Evolutionary conservation across 2,888 invertebrate species (phyloP).

Genomic region (Drosophila multiciliata): DNA sequence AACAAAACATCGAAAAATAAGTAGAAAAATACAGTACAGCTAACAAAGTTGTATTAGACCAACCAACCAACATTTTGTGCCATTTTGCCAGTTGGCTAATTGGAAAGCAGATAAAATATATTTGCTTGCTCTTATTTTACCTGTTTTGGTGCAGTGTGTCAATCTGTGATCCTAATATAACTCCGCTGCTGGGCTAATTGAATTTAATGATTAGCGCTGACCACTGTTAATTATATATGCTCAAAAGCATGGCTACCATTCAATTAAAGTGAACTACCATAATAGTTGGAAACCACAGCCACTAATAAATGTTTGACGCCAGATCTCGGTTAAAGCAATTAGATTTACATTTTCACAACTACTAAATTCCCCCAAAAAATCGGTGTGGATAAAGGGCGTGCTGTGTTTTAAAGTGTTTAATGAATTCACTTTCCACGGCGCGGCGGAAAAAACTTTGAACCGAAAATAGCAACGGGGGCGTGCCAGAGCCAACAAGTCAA

Average conservation of each 20-base stretch:
- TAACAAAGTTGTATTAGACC: neutral
- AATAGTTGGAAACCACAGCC: slow-evolving; percentile 28
- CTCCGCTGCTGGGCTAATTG: slow-evolving; percentile 16
- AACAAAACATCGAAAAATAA: slow-evolving; percentile 26
- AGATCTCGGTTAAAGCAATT: slow-evolving; percentile 46
- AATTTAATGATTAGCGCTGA: slow-evolving; percentile 23
- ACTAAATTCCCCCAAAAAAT: slow-evolving; percentile 16
- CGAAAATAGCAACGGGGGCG: slow-evolving; percentile 53
- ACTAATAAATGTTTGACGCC: slow-evolving; percentile 21
- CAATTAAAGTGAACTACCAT: slow-evolving; percentile 32
- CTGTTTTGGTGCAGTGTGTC: neutral
- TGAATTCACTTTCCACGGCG: slow-evolving; percentile 57
- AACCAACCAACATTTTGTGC: neutral
- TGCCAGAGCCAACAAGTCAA: slow-evolving; percentile 64
- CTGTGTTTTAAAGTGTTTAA: slow-evolving; percentile 61
- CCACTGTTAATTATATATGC: slow-evolving; percentile 27
- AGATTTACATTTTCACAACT: slow-evolving; percentile 27
- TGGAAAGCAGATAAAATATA: neutral
- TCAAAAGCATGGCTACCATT: slow-evolving; percentile 7
- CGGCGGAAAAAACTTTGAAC: slow-evolving; percentile 7
- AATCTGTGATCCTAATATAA: neutral
- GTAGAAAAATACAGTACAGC: neutral
- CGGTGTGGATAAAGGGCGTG: slow-evolving; percentile 1
- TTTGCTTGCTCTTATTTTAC: neutral
- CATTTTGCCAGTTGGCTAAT: neutral